Evolutionary conservation across 2,113 vertebrate genomes (phyloP).

Genomic region (Heteronetta atricapilla): DNA sequence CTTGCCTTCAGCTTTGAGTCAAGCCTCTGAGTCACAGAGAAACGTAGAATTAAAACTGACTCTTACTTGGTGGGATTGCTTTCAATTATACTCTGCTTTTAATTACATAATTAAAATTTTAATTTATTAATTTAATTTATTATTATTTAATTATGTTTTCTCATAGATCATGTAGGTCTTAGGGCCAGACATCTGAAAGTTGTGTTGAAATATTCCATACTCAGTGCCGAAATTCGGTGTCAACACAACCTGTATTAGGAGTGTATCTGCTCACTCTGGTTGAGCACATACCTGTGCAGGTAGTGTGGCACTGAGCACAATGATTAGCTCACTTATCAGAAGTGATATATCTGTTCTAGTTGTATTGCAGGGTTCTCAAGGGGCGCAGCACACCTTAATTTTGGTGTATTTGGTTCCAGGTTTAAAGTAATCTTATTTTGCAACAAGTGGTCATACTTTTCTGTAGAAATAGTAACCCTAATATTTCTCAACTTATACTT

Average conservation of each 20-base stretch:
- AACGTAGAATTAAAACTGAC: neutral
- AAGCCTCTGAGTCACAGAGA: neutral
- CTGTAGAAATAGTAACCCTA: neutral
- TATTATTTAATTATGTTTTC: neutral
- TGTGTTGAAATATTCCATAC: neutral
- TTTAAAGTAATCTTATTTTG: neutral
- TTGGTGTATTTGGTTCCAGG: neutral
- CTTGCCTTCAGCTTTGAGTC: neutral
- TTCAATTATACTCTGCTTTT: neutral
- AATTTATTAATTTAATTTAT: too few species aligned
- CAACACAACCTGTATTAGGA: neutral
- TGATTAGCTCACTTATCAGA: neutral
- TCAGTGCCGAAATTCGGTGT: neutral
- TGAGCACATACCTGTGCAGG: accelerated
- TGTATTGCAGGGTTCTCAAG: neutral
- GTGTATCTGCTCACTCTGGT: neutral
- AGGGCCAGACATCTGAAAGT: neutral
- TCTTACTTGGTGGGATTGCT: neutral
- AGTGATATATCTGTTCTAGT: neutral
- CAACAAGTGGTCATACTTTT: neutral
- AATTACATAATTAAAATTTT: too few species aligned
- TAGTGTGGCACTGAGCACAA: neutral
- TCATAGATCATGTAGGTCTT: neutral
- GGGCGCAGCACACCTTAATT: neutral
- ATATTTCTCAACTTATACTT: neutral